Evolutionary conservation across 2,797 vertebrate species (phyloP).

Genomic region (Gymnoscopelus microlampas): DNA sequence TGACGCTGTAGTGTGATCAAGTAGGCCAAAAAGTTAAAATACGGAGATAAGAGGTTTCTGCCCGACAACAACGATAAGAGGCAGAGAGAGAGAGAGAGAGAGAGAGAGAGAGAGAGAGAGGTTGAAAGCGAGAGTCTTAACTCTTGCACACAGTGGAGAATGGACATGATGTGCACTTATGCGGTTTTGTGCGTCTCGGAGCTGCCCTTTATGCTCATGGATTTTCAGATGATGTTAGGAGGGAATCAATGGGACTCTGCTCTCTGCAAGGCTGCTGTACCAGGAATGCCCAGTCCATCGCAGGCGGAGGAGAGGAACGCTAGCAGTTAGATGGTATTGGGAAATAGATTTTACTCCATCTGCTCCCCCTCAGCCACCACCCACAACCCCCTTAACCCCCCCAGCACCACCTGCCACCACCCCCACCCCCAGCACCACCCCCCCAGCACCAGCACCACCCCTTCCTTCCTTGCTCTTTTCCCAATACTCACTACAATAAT

Average conservation of each 20-base stretch:
- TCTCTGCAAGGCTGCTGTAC: conserved; percentile 65
- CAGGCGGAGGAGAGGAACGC: conserved; percentile 73
- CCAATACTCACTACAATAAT: conserved; percentile 69
- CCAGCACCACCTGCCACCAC: conserved; percentile 37
- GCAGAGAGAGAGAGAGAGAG: conserved; percentile 7
- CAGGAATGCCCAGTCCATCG: conserved; percentile 89
- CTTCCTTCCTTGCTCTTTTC: conserved; percentile 57
- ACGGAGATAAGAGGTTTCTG: too few species aligned
- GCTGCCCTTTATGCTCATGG: conserved; percentile 88
- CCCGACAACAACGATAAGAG: too few species aligned
- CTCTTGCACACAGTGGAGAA: conserved; percentile 46
- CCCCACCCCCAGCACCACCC: conserved; percentile 60
- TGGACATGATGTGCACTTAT: conserved; percentile 75
- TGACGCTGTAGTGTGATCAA: too few species aligned
- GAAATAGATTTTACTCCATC: conserved; percentile 88
- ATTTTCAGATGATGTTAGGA: conserved; percentile 90
- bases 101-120: conserved; percentile 28
- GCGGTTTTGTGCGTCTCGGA: conserved; percentile 69
- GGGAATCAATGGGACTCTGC: conserved; percentile 87
- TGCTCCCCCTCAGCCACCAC: conserved; percentile 1
- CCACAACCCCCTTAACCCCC: not conserved
- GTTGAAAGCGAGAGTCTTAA: conserved; percentile 53
- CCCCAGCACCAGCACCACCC: conserved; percentile 37
- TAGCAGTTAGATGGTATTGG: conserved; percentile 86
- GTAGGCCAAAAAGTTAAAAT: too few species aligned